phyloP scores from a whole-genome alignment of 37 sponge, comb jelly and placozoan species.

The Bolinopsis microptera region DNA sequence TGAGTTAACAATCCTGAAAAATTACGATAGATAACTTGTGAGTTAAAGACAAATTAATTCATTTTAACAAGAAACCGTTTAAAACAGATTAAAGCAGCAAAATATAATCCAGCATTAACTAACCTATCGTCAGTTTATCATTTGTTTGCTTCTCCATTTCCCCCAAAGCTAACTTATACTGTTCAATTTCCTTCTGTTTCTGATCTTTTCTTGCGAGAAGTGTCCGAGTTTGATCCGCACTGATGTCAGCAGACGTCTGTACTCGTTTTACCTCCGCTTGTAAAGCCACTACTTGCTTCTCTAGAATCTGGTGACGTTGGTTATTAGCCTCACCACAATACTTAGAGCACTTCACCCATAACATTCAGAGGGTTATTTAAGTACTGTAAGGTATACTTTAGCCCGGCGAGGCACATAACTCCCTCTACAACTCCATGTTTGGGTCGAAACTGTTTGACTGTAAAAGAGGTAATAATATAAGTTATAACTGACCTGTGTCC shows the following conservation, averaged over 20 bases:
- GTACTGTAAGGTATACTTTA: too few species aligned
- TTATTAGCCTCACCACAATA: too few species aligned
- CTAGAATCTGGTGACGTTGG: neutral
- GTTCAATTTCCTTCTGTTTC: slow-evolving; percentile 50
- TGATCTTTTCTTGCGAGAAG: slow-evolving; percentile 6
- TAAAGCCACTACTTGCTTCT: slow-evolving; percentile 22
- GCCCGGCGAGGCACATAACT: too few species aligned
- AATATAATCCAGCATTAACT: neutral
- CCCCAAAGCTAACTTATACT: neutral
- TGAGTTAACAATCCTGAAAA: slow-evolving; percentile 6
- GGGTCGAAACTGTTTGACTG: too few species aligned
- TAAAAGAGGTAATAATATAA: too few species aligned
- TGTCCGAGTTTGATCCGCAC: slow-evolving; percentile 17
- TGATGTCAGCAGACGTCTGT: neutral
- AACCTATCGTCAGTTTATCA: slow-evolving; percentile 38
- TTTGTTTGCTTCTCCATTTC: slow-evolving; percentile 44
- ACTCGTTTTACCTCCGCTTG: slow-evolving; percentile 45
- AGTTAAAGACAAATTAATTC: too few species aligned
- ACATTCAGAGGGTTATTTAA: too few species aligned
- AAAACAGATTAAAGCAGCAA: too few species aligned
- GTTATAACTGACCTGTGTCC: neutral
- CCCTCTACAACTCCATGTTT: too few species aligned
- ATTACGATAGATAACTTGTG: too few species aligned
- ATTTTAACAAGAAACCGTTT: too few species aligned
- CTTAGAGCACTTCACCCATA: too few species aligned